Evolutionary conservation across 2,888 invertebrate genomes (phyloP).

Genomic region (Neria commutata): DNA sequence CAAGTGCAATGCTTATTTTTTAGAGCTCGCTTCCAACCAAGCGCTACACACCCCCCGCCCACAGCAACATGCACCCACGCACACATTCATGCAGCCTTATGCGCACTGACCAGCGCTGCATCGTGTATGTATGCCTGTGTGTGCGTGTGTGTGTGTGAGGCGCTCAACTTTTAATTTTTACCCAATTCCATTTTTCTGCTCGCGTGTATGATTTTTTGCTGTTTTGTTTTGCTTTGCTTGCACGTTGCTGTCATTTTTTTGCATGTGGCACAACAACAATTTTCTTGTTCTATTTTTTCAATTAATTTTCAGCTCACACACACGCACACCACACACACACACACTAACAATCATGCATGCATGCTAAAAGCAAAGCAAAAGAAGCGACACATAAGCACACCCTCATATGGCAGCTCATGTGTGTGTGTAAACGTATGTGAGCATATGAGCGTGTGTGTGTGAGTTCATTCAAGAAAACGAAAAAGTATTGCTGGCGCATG

Average conservation of each 20-base stretch:
- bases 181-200: neutral
- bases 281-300: constrained; percentile 30
- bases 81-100: neutral
- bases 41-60: neutral
- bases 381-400: neutral
- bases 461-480: constrained; percentile 28
- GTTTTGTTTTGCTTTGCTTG: neutral
- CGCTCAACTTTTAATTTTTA: constrained; percentile 3
- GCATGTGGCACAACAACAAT: constrained; percentile 17
- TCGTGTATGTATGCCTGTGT: neutral
- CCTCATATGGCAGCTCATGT: neutral
- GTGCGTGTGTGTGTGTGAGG: neutral
- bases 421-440: neutral
- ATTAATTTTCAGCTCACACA: constrained; percentile 26
- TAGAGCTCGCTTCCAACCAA: neutral
- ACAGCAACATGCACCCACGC: too few species aligned
- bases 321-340: neutral
- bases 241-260: constrained; percentile 18
- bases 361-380: neutral
- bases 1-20: neutral
- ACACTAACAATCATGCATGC: neutral
- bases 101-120: too few species aligned
- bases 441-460: constrained; percentile 9
- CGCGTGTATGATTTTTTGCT: constrained; percentile 1
- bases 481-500: constrained; percentile 26